A percentile compares a stretch with the other conserved stretches of the same genome.
These are phyloP conservation scores for Thamnophis sirtalis DNA, from an alignment of 2,113 vertebrate genomes.

Conservation along the genomic window DNA sequence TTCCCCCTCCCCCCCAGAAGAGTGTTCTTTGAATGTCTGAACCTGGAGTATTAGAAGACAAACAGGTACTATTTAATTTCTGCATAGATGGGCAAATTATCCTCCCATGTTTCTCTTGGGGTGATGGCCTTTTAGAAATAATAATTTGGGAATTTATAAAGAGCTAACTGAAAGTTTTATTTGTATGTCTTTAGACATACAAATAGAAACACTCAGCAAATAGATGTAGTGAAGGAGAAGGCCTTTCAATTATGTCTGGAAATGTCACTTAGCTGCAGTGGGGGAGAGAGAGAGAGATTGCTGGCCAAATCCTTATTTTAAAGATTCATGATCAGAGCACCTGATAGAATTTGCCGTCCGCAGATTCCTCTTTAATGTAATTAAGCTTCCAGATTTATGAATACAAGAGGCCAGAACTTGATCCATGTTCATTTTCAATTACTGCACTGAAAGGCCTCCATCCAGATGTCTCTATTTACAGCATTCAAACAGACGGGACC, in stretches of 20 bases:
- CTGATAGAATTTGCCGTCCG: slow-evolving; percentile 86
- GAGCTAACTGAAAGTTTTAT: background rate
- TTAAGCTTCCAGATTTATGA: slow-evolving; percentile 95
- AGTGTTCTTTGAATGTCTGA: background rate
- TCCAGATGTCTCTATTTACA: slow-evolving; percentile 88
- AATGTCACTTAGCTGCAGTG: slow-evolving; percentile 58
- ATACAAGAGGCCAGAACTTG: slow-evolving; percentile 89
- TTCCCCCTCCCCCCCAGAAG: too few species aligned
- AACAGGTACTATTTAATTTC: background rate
- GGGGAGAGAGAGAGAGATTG: slow-evolving; percentile 59
- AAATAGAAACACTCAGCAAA: background rate
- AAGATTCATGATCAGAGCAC: slow-evolving; percentile 82
- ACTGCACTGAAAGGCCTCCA: slow-evolving; percentile 83
- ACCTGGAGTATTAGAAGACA: background rate
- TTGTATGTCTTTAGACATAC: rapidly evolving
- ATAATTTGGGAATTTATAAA: rapidly evolving
- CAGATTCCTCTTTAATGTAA: slow-evolving; percentile 94
- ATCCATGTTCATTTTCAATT: slow-evolving; percentile 94
- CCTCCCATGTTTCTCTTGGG: background rate
- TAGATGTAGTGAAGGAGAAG: rapidly evolving
- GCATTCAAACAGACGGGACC: slow-evolving; percentile 79
- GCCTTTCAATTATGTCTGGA: slow-evolving; percentile 41
- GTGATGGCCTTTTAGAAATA: slow-evolving; percentile 4
- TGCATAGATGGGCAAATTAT: background rate
- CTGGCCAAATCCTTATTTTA: slow-evolving; percentile 66